Evolutionary conservation across 2,113 vertebrate genomes (phyloP), one percentile per base, ranked within the genome.

Genomic region (Cynocephalus volans): DNA sequence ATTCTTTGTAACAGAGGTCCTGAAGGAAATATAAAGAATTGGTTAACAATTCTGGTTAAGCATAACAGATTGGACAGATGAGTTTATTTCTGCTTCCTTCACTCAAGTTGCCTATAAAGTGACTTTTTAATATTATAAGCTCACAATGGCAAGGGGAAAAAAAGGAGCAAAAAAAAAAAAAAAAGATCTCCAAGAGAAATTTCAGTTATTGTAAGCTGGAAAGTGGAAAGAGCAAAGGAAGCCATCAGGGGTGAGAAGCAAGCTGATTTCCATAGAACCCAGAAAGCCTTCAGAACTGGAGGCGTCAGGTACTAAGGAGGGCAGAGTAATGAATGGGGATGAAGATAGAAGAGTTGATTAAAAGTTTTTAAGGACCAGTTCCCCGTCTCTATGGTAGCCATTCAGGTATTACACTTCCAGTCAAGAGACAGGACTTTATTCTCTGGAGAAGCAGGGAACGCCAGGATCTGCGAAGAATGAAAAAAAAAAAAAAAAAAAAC

Each of bases 241-340:
- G n/a, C 15, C n/a, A 5, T 69, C 15, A 54, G 9, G 56, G 45
- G 67, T 26, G 45, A n/a, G 77, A 83, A 89, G 58, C 93, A 89
- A 94, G 48, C 48, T 83, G 77, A 82, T 94, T 72, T 94, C 26
- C 48, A 75, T 67, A 94, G 69, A 94, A 75, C 48, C n/a, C 75
- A 72, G 33, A 81, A 36, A 94, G 41, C 48, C 85, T 94, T 81
- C 67, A 48, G 64, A 52, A 62, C n/a, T 69, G 64, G 83, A 70
- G 28, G 10, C 50, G 73, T 14, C 31, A 48, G 19, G 41, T 26
- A 50, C 54, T 31, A 60, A 80, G 33, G 52, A 80, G 80, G 41
- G 75, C 7, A 50, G 41, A 67, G 23, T 36, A 70, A 62, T 52
- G 41, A 3, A 50, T 36, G 31, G 52, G 28, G 36, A 41, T 79